Evolutionary conservation across 2,888 invertebrate genomes (phyloP).

Genomic region (Druceiella hillmani): DNA sequence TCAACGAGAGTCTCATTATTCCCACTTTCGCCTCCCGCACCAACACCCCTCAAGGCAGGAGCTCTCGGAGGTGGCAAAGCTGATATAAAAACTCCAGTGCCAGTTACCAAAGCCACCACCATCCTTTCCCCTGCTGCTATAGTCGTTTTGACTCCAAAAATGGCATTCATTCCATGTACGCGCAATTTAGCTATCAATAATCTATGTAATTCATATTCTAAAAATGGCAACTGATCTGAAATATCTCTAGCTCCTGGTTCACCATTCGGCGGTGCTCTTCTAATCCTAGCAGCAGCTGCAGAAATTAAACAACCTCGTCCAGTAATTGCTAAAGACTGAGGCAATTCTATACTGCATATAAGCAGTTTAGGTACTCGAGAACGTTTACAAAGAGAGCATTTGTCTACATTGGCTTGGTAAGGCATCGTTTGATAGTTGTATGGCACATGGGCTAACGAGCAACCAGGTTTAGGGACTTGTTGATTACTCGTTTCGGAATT

Average conservation of each 20-base stretch:
- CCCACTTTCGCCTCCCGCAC: slow-evolving; percentile 21
- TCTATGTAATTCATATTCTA: slow-evolving; percentile 93
- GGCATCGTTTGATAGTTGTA: slow-evolving; percentile 69
- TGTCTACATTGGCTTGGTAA: slow-evolving; percentile 65
- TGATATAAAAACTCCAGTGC: slow-evolving; percentile 74
- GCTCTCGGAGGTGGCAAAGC: slow-evolving; percentile 63
- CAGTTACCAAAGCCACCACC: slow-evolving; percentile 83
- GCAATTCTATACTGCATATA: no score
- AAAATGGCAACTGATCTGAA: slow-evolving; percentile 89
- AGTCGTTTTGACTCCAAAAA: slow-evolving; percentile 81
- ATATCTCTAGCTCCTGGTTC: slow-evolving; percentile 91
- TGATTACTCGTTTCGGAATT: no score
- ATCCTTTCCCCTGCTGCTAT: slow-evolving; percentile 82
- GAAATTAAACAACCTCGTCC: no score
- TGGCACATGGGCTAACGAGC: slow-evolving; percentile 66
- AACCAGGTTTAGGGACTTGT: no score
- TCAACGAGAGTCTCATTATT: slow-evolving; percentile 37
- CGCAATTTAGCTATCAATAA: slow-evolving; percentile 84
- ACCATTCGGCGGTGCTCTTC: slow-evolving; percentile 71
- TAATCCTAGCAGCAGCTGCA: slow-evolving; percentile 71
- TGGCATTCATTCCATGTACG: slow-evolving; percentile 91
- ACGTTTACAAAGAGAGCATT: slow-evolving; percentile 70
- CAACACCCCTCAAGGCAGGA: slow-evolving; percentile 36
- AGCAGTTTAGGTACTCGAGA: no score
- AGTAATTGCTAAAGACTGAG: no score